These are phyloP conservation scores for Apomyelois bistriatella DNA, from an alignment of 2,888 invertebrate species.

Conservation along the genomic window DNA sequence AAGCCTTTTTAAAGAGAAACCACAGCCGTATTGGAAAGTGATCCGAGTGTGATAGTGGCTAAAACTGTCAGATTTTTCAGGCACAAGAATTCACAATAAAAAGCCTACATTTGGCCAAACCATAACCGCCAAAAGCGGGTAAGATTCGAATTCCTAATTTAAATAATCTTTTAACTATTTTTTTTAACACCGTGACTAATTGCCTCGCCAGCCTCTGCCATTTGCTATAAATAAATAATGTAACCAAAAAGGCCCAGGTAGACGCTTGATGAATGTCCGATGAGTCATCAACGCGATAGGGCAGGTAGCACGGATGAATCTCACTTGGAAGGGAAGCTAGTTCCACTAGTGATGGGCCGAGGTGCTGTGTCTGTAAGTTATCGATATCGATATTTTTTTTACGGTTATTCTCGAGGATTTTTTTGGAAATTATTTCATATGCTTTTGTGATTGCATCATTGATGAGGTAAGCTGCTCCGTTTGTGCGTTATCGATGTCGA, in stretches of 20 bases:
- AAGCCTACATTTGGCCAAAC: too few species aligned
- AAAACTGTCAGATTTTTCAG: too few species aligned
- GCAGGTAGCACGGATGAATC: conserved; percentile 7
- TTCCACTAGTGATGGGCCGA: not conserved
- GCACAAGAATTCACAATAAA: too few species aligned
- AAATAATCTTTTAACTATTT: not conserved
- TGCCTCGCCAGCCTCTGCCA: conserved; percentile 1
- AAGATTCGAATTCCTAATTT: not conserved
- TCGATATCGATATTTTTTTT: not conserved
- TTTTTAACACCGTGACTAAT: conserved; percentile 12
- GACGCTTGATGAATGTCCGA: conserved; percentile 10
- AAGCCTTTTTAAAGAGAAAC: too few species aligned
- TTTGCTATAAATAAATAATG: conserved; percentile 12
- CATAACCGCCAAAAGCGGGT: not conserved
- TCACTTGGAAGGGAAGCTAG: conserved; percentile 1
- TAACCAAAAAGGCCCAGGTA: conserved; percentile 3
- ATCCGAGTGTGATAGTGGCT: too few species aligned
- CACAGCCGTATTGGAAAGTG: too few species aligned
- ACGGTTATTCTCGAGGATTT: too few species aligned
- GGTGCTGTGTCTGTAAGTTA: not conserved
- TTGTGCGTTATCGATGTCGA: too few species aligned
- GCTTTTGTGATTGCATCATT: too few species aligned
- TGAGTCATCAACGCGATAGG: conserved; percentile 3
- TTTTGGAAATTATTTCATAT: too few species aligned
- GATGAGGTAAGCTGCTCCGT: too few species aligned